phyloP scores from a whole-genome alignment of 2,113 vertebrate species.

The Condylura cristata region DNA sequence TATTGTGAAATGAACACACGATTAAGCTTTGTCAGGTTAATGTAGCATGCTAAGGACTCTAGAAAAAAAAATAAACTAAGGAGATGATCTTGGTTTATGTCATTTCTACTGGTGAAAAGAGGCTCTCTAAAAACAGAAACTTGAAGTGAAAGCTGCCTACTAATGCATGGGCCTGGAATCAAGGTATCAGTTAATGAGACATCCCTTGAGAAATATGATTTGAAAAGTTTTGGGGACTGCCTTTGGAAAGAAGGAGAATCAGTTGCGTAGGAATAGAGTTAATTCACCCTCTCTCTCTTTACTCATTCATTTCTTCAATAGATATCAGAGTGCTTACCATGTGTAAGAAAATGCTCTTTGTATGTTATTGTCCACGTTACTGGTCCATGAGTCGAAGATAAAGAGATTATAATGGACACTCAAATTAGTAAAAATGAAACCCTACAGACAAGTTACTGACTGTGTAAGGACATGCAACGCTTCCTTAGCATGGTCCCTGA shows the following conservation, averaged over 20 bases:
- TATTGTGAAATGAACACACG: conserved; percentile 88
- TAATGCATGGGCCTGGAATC: background rate
- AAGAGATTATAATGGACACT: background rate
- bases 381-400: background rate
- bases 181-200: background rate
- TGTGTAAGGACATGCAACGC: background rate
- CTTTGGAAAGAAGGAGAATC: conserved; percentile 52
- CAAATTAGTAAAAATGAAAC: background rate
- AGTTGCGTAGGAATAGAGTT: background rate
- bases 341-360: background rate
- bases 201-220: background rate
- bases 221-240: conserved; percentile 13
- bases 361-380: background rate
- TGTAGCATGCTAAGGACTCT: conserved; percentile 91
- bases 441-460: background rate
- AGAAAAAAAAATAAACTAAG: conserved; percentile 89
- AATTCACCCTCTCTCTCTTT: background rate
- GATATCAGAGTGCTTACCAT: background rate
- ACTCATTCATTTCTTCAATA: background rate
- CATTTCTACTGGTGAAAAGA: conserved; percentile 82
- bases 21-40: conserved; percentile 90
- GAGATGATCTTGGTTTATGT: conserved; percentile 85
- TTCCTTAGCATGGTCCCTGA: background rate
- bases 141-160: background rate
- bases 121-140: conserved; percentile 68